These are phyloP conservation scores for Atherinosoma microstoma DNA, from an alignment of 2,797 vertebrate species.

Conservation along the genomic window DNA sequence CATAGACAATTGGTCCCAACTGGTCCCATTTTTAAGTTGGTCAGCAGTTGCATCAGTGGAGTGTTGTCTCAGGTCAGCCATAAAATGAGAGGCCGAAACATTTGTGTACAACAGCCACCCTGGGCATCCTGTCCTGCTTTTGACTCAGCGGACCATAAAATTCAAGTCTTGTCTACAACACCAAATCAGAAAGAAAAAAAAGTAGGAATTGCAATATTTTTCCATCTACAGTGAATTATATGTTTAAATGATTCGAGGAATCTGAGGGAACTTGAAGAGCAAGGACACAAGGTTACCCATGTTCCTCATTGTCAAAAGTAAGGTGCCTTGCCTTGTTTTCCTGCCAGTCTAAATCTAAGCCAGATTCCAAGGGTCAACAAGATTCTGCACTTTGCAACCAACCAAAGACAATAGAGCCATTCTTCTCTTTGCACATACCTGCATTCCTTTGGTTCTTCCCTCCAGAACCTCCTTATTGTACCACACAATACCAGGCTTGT, in stretches of 20 bases:
- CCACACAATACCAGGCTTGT: conserved; percentile 63
- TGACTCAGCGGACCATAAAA: conserved; percentile 77
- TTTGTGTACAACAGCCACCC: conserved; percentile 62
- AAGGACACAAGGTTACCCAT: conserved; percentile 44
- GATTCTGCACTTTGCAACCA: conserved; percentile 73
- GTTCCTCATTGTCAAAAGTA: conserved; percentile 60
- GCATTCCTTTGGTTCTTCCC: conserved; percentile 52
- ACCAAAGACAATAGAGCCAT: conserved; percentile 72
- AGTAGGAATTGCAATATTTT: background rate
- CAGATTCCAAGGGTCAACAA: conserved; percentile 79
- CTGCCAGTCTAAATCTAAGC: conserved; percentile 65
- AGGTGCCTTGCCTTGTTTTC: conserved; percentile 73
- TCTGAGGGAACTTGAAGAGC: too few relatives aligned
- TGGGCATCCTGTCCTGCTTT: conserved; percentile 65
- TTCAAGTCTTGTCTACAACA: conserved; percentile 52
- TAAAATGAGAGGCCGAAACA: conserved; percentile 64
- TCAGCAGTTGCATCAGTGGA: conserved; percentile 64
- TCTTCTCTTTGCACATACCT: conserved; percentile 74
- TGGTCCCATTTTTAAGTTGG: conserved; percentile 54
- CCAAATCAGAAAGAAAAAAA: background rate
- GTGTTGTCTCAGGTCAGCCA: conserved; percentile 74
- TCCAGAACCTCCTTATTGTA: conserved; percentile 66
- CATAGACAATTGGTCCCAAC: conserved; percentile 25
- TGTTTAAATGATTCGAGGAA: background rate
- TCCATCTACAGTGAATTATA: background rate